phyloP scores from a whole-genome alignment of 2,797 vertebrate species.

The Dicrostonyx torquatus region DNA sequence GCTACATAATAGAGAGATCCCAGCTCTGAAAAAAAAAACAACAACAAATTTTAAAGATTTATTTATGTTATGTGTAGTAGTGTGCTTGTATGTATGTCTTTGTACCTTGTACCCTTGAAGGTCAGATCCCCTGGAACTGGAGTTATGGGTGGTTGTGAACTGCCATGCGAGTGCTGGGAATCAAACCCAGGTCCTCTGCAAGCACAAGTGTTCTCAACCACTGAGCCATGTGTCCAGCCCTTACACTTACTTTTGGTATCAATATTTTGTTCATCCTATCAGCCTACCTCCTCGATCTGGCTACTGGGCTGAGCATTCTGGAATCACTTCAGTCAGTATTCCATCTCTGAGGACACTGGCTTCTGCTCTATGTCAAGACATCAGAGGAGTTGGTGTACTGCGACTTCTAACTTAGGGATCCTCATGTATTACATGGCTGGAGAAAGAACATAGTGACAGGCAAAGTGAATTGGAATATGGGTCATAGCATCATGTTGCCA shows the following conservation, averaged over 20 bases:
- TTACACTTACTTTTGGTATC: background rate
- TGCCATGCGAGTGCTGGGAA: background rate
- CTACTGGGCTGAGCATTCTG: background rate
- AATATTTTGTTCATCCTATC: background rate
- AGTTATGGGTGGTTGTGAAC: background rate
- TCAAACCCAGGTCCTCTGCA: background rate
- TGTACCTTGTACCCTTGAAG: background rate
- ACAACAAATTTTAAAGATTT: background rate
- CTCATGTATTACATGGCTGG: background rate
- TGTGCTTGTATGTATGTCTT: background rate
- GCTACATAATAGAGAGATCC: background rate
- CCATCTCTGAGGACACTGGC: background rate
- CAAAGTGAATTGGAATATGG: background rate
- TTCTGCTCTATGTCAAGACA: background rate
- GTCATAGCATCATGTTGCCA: background rate
- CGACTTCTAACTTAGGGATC: background rate
- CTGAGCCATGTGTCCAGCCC: background rate
- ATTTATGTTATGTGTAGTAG: background rate
- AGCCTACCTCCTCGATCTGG: background rate
- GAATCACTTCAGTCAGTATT: background rate
- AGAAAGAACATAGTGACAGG: background rate
- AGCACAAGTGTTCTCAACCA: background rate
- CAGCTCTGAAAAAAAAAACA: background rate
- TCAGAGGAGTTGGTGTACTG: background rate
- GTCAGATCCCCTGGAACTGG: background rate